A percentile compares a stretch with the other conserved stretches of the same genome.
These are phyloP conservation scores for Anneissia japonica DNA, from an alignment of 35 echinoderm and acorn worm genomes.

Conservation along the genomic window DNA sequence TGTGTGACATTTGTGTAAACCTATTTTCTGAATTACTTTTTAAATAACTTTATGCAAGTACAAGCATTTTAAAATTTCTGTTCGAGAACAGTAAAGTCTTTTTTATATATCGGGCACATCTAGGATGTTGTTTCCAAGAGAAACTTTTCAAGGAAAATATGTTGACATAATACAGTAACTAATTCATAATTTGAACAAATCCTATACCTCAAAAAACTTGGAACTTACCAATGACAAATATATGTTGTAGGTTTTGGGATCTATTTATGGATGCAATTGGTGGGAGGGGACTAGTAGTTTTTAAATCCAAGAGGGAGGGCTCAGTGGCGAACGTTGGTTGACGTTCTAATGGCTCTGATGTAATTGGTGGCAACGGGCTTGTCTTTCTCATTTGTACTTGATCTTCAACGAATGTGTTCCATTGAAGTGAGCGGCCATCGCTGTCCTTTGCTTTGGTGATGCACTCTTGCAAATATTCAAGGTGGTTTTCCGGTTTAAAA, in stretches of 20 bases:
- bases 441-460: constrained; percentile 6
- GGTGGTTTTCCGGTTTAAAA: constrained; percentile 79
- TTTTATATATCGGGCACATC: too few relatives aligned
- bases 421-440: not conserved
- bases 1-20: too few relatives aligned
- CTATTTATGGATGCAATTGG: constrained; percentile 46
- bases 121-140: too few relatives aligned
- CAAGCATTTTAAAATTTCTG: too few relatives aligned
- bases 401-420: constrained; percentile 40
- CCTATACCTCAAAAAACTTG: too few relatives aligned
- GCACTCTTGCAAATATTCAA: constrained; percentile 69
- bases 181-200: too few relatives aligned
- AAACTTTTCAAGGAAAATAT: too few relatives aligned
- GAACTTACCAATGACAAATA: constrained; percentile 76
- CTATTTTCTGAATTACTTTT: too few relatives aligned
- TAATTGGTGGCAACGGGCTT: constrained; percentile 75
- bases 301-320: constrained; percentile 42
- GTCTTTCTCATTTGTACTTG: not conserved
- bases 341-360: constrained; percentile 22
- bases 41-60: too few relatives aligned
- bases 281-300: constrained; percentile 62
- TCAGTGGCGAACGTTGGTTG: constrained; percentile 40
- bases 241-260: constrained; percentile 12
- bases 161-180: too few relatives aligned
- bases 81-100: too few relatives aligned